Evolutionary conservation across 2,888 invertebrate species (phyloP).

Genomic region (Coelinius sp.): DNA sequence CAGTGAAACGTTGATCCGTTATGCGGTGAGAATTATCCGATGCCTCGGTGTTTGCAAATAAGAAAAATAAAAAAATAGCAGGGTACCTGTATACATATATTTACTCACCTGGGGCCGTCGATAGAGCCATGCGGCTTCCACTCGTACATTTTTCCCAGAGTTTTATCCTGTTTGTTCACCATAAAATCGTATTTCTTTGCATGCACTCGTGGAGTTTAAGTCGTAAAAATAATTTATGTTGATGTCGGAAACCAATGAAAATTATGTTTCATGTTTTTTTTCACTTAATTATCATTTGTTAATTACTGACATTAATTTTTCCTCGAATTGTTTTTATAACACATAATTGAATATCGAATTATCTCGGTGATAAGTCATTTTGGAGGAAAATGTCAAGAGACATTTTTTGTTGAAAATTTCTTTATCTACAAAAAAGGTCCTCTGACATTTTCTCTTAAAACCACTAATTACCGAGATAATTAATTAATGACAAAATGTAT

Average conservation of each 20-base stretch:
- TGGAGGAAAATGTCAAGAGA: too few relatives aligned
- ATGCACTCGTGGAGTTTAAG: not conserved
- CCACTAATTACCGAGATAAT: too few relatives aligned
- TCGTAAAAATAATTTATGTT: not conserved
- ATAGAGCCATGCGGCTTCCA: conserved; percentile 16
- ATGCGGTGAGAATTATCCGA: conserved; percentile 17
- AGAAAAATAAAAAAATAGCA: conserved; percentile 29
- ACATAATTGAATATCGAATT: too few relatives aligned
- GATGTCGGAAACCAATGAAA: not conserved
- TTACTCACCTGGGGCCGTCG: conserved; percentile 30
- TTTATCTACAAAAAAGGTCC: too few relatives aligned
- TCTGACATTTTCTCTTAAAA: too few relatives aligned
- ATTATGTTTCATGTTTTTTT: not conserved
- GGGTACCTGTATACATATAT: conserved; percentile 10
- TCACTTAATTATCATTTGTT: not conserved
- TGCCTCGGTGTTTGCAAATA: not conserved
- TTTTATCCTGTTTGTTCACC: conserved; percentile 5
- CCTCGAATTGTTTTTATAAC: too few relatives aligned
- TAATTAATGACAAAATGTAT: too few relatives aligned
- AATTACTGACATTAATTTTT: too few relatives aligned
- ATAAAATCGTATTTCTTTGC: conserved; percentile 4
- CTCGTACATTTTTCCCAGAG: conserved; percentile 15
- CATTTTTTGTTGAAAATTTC: too few relatives aligned
- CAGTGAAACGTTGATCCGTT: conserved; percentile 10
- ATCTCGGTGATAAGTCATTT: too few relatives aligned